Base-by-base conservation (phyloP, 2,797 vertebrate genomes). In the Meda fulgida region DNA sequence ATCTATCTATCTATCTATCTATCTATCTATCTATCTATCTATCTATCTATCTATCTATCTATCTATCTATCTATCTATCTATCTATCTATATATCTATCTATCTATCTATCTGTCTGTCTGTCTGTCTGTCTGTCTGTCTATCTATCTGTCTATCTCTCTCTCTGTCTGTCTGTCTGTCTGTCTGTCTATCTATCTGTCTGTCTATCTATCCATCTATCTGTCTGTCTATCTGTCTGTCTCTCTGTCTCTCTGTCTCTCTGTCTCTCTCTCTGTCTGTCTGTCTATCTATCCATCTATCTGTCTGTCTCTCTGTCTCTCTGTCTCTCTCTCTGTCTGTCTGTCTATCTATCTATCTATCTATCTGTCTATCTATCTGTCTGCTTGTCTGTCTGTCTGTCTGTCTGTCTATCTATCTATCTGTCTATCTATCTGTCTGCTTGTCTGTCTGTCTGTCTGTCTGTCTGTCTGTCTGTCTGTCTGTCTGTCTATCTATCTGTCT, bases 251-350 rank as follows among this genome's bases (percentile, higher is more conserved):
- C 11, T 46, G 4, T 46, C 11, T 46, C 1, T 14, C 11, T 46
- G 1, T 43, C 40, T 43, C 0, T 43, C 13, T 14, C 0, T 46
- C 43, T 46, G 1, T 48, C 14, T 48, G 0, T 48, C 16, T 18
- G 0, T 48, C 16, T 18, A 0, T 48, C 16, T 18, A 5, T 48
- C 14, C 4, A 1, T 46, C 13, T 48, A 0, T 16, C 4, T 48
- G 0, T 48, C 14, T 16, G 0, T 48, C 46, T 48, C 0, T 14
- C 46, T 48, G 0, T 13, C 3, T 13, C 0, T 46, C 14, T 48
- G 0, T 48, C 14, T 48, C 1, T 48, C 14, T 48, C 1, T 48
- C 46, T 48, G 1, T 46, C 13, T 46, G 0, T 4, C 9, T 40
- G 40, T 9, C 38, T 36, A 3, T 31, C 31, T 31, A 3, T 31